Conservation (phyloP, 2,113 vertebrate genomes). For the Phalacrocorax carbo region DNA sequence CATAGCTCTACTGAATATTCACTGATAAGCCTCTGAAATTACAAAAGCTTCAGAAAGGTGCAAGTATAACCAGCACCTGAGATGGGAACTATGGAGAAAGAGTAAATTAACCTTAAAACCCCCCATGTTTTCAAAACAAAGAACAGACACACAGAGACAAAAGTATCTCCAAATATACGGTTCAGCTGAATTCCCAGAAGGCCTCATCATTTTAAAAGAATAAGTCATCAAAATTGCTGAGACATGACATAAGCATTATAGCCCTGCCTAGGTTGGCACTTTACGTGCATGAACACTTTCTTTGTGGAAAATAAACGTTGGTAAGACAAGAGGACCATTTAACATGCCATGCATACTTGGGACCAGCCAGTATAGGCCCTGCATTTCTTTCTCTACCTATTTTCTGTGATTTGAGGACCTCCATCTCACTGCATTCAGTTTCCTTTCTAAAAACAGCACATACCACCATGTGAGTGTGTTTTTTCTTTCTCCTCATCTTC, state of each 20-base stretch:
- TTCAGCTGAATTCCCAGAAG: background rate
- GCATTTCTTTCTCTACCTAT: background rate
- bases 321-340: background rate
- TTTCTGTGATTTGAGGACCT: background rate
- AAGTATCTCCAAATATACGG: background rate
- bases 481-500: constrained; percentile 86
- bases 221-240: background rate
- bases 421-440: background rate
- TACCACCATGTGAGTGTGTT: constrained; percentile 82
- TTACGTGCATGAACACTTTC: background rate
- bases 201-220: background rate
- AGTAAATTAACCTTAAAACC: background rate
- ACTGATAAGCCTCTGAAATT: background rate
- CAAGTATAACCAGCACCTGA: background rate
- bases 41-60: background rate
- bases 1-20: background rate
- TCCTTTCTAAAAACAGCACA: constrained; percentile 22
- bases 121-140: background rate
- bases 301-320: background rate
- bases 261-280: background rate
- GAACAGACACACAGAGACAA: background rate
- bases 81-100: background rate
- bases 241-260: background rate
- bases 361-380: background rate
- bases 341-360: background rate